Percentiles rank a stretch among this genome's conserved stretches.
phyloP scores from a whole-genome alignment of 2,888 invertebrate species.

The Bembecia ichneumoniformis region DNA sequence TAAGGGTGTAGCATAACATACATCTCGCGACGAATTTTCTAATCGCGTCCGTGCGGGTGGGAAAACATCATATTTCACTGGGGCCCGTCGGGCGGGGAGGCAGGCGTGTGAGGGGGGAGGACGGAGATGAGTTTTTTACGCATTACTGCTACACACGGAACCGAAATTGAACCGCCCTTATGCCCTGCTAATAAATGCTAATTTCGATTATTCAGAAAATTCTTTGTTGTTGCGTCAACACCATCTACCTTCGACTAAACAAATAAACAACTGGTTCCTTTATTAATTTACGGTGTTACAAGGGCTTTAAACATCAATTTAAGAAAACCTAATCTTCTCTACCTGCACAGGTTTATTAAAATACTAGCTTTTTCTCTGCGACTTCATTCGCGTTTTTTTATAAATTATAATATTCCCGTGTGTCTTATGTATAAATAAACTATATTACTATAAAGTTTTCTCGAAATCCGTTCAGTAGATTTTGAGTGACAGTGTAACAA shows the following conservation, averaged over 20 bases:
- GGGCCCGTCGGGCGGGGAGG: slow-evolving; percentile 30
- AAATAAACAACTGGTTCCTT: background rate
- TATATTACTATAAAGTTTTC: no score
- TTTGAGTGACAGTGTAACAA: no score
- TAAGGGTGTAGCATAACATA: slow-evolving; percentile 11
- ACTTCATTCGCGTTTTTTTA: no score
- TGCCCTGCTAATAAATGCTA: slow-evolving; percentile 57
- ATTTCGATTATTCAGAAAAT: slow-evolving; percentile 38
- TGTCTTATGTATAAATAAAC: no score
- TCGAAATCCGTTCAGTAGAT: no score
- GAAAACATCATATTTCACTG: slow-evolving; percentile 70
- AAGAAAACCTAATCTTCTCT: background rate
- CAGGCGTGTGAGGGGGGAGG: slow-evolving; percentile 22
- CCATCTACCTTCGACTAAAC: background rate
- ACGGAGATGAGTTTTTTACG: slow-evolving; percentile 71
- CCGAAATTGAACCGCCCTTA: slow-evolving; percentile 50
- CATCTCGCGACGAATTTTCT: slow-evolving; percentile 59
- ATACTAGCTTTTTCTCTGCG: no score
- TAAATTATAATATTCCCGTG: no score
- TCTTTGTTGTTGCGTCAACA: background rate
- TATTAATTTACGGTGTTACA: background rate
- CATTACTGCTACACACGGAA: slow-evolving; percentile 67
- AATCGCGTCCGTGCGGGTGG: slow-evolving; percentile 65
- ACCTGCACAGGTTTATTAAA: background rate
- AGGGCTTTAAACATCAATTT: background rate